Conservation (phyloP, 2,113 vertebrate species). For the Gobiocypris rarus region DNA sequence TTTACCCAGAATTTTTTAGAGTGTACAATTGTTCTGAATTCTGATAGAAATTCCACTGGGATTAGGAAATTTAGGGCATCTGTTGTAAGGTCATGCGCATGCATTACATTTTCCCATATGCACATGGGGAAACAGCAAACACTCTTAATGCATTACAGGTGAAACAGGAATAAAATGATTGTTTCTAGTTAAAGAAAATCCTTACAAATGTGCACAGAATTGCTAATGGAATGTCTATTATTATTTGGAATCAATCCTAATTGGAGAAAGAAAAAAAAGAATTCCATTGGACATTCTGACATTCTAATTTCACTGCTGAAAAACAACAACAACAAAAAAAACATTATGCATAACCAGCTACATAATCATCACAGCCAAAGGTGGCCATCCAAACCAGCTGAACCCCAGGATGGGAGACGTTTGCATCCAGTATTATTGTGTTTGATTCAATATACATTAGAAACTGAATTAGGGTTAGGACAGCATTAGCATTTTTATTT, state of each 20-base stretch:
- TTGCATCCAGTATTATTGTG: not conserved
- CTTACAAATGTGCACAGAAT: not conserved
- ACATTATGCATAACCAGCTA: not conserved
- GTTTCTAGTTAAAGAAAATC: not conserved
- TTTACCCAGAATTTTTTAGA: too few relatives aligned
- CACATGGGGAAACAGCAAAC: not conserved
- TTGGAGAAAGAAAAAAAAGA: too few relatives aligned
- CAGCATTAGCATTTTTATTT: not conserved
- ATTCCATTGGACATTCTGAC: too few relatives aligned
- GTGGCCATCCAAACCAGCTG: not conserved
- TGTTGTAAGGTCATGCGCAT: not conserved
- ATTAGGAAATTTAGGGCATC: not conserved
- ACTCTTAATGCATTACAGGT: not conserved
- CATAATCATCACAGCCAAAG: not conserved
- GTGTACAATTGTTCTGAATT: not conserved
- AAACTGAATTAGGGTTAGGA: constrained; percentile 3
- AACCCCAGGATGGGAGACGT: not conserved
- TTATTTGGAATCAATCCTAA: not conserved
- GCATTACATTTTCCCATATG: not conserved
- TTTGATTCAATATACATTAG: not conserved
- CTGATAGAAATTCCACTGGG: not conserved
- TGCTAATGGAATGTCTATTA: not conserved
- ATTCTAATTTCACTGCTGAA: too few relatives aligned
- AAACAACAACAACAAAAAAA: too few relatives aligned
- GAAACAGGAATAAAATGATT: not conserved